A percentile compares a stretch with the other conserved stretches of the same genome.
phyloP scores from a whole-genome alignment of 1,140 invertebrate species.

The Himalopsyche phryganea region DNA sequence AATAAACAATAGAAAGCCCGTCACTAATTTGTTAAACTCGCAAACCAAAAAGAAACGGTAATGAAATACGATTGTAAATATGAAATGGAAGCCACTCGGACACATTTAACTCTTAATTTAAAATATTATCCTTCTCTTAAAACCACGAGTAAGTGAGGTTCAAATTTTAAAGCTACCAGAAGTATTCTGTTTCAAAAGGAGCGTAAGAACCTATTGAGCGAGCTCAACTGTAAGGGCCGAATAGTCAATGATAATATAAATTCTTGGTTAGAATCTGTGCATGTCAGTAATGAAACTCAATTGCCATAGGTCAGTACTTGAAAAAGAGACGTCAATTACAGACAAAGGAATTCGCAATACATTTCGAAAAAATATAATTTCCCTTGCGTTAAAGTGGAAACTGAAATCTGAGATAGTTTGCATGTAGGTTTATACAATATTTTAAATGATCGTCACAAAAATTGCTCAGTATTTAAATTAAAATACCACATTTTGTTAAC shows the following conservation, averaged over 20 bases:
- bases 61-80: constrained; percentile 26
- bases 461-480: no score
- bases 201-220: no score
- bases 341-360: no score
- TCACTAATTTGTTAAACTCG: constrained; percentile 20
- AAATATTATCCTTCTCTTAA: constrained; percentile 25
- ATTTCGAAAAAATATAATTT: no score
- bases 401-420: no score
- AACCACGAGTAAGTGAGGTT: background rate
- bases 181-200: background rate
- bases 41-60: constrained; percentile 9
- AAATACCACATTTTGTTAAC: no score
- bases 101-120: constrained; percentile 30
- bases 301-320: background rate
- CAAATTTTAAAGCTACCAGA: background rate
- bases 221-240: background rate
- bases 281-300: no score
- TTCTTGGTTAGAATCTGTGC: constrained; percentile 11
- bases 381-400: no score
- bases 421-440: no score
- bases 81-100: constrained; percentile 19
- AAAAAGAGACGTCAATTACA: constrained; percentile 3
- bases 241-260: constrained; percentile 22
- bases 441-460: no score
- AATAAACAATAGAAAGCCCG: background rate